Conservation (phyloP, 2,113 vertebrate species). For the Cynopterus brachyotis region DNA sequence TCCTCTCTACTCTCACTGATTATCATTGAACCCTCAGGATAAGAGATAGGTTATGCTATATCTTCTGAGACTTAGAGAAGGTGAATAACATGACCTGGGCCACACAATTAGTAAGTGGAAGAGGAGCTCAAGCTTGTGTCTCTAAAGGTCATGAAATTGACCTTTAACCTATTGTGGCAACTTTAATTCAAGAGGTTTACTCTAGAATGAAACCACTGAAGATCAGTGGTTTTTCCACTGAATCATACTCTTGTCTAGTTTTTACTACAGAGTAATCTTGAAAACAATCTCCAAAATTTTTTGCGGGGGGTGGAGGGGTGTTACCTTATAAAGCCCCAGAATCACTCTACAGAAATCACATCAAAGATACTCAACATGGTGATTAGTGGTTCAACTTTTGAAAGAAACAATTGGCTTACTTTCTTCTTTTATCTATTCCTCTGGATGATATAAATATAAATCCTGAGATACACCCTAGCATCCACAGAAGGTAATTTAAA, state of each 20-base stretch:
- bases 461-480: background rate
- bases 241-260: background rate
- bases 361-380: background rate
- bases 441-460: background rate
- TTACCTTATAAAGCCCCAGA: background rate
- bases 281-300: too few species aligned
- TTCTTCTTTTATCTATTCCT: background rate
- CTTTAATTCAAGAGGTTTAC: background rate
- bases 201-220: background rate
- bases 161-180: background rate
- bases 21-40: background rate
- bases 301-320: too few species aligned
- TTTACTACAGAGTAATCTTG: background rate
- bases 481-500: background rate
- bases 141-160: background rate
- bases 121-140: background rate
- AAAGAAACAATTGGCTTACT: background rate
- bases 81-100: background rate
- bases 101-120: background rate
- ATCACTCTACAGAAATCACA: background rate
- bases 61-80: background rate
- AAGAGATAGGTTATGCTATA: background rate
- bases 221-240: background rate
- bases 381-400: background rate
- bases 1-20: background rate